Evolutionary conservation across 2,888 invertebrate genomes (phyloP), one percentile per base, ranked within the genome.

Genomic region (Euspilapteryx auroguttella): DNA sequence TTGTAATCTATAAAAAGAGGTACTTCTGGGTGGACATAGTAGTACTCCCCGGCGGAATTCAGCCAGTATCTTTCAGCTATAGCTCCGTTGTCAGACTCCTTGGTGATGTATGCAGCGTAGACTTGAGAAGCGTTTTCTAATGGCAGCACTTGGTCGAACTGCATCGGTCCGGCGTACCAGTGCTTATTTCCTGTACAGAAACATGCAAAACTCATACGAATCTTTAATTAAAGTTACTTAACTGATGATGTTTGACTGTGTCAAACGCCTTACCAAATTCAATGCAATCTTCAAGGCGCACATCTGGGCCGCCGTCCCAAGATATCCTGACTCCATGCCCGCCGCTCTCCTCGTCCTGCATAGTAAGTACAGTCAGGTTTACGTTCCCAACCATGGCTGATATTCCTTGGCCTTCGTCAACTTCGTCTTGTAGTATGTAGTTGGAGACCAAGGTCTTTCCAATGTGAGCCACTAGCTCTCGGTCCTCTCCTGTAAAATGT

Each of bases 1-100:
- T 85, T 84, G 40, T 86, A 83, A 45, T 86, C 85, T 1, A 88
- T 66, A 47, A 87, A 88, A 0, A 91, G 58, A 0, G 89, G 88
- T 0, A 80, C 79, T 32, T 69, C 62, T 2, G 80, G 75, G 27
- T 82, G 69, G 0, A 88, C 82, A 39, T 78, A 79, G 21, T 89
- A 56, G 37, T 83, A 86, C 32, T 81, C 77, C 5, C 90, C 90
- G 9, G 66, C 75, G 0, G 87, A 85, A 34, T 82, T 86, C 9
- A 90, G 63, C 87, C 89, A 86, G 44, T 85, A 85, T 35, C 84
- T 69, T 45, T 86, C 86, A 2, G 76, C 57, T 1, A 83, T 71
- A 0, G 80, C 82, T n/a, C 71, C 76, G 37, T 78, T 79, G 32
- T 79, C 69, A 0, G 38, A 21, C 44, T 79, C 78, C 32, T 64